Conservation (phyloP, 1,140 invertebrate genomes). For the Drosophila ananassae region DNA sequence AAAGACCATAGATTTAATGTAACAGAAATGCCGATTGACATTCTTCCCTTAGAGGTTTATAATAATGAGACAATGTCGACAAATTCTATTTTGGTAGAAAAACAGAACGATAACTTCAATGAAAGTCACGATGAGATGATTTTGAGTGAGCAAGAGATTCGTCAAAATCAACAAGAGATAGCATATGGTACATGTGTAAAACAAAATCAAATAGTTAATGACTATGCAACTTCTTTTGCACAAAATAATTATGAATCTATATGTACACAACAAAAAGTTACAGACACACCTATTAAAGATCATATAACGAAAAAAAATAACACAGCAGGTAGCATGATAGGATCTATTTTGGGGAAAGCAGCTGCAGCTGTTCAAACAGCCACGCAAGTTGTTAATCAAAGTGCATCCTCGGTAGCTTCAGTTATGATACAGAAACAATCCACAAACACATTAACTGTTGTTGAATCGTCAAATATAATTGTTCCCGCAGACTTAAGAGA, state of each 20-base stretch:
- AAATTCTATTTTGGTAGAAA: constrained; percentile 8
- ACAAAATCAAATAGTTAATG: not conserved
- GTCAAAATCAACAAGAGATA: not conserved
- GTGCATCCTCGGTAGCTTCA: constrained; percentile 79
- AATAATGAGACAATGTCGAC: not conserved
- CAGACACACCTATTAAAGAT: constrained; percentile 5
- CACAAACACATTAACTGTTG: constrained; percentile 16
- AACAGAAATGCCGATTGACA: not conserved
- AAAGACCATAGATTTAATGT: not conserved
- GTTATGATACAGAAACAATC: constrained; percentile 84
- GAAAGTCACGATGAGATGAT: constrained; percentile 28
- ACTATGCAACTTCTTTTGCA: not conserved
- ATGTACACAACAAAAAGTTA: not conserved
- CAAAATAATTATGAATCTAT: not conserved
- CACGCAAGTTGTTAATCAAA: constrained; percentile 83
- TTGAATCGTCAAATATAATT: constrained; percentile 12
- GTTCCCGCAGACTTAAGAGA: not conserved
- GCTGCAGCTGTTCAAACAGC: constrained; percentile 84
- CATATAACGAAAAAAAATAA: constrained; percentile 20
- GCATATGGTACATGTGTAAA: not conserved
- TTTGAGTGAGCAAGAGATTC: constrained; percentile 18
- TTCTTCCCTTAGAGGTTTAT: not conserved
- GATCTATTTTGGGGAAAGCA: constrained; percentile 70
- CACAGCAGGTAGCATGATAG: constrained; percentile 65
- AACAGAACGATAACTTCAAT: constrained; percentile 10